Evolutionary conservation across 1,140 invertebrate species (phyloP).

Genomic region (Drosophila burlai): DNA sequence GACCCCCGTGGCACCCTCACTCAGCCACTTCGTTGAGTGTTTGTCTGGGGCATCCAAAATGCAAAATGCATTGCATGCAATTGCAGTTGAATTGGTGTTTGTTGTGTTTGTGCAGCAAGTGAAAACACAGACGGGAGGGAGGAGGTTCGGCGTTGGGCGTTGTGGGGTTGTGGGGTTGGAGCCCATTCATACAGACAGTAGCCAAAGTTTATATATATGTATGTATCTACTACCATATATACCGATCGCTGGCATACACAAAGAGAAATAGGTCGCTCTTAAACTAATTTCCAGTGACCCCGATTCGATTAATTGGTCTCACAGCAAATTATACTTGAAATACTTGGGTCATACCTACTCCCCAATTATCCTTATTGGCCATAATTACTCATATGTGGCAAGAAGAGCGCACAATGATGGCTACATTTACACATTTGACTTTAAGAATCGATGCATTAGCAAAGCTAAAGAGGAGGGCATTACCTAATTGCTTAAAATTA

Average conservation of each 20-base stretch:
- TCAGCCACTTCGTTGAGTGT: conserved; percentile 38
- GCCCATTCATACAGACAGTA: conserved; percentile 16
- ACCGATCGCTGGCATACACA: conserved; percentile 24
- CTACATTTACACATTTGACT: background rate
- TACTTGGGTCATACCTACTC: conserved; percentile 1
- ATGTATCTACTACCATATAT: background rate
- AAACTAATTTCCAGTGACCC: conserved; percentile 25
- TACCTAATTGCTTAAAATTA: background rate
- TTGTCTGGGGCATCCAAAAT: conserved; percentile 57
- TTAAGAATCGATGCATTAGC: background rate
- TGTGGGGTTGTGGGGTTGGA: background rate
- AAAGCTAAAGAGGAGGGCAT: background rate
- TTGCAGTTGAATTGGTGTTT: conserved; percentile 62
- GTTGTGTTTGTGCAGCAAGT: conserved; percentile 63
- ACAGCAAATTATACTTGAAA: conserved; percentile 23
- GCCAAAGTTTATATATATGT: conserved; percentile 5
- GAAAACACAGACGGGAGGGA: conserved; percentile 29
- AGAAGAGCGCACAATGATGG: background rate
- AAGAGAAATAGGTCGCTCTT: conserved; percentile 34
- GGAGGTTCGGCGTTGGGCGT: background rate
- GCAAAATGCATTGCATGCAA: conserved; percentile 61
- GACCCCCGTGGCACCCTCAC: background rate
- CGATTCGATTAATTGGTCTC: conserved; percentile 24
- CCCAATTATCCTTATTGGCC: conserved; percentile 10
- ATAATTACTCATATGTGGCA: background rate